A percentile compares a stretch with the other conserved stretches of the same genome.
phyloP scores from a whole-genome alignment of 2,113 vertebrate species.

The Callipepla squamata region DNA sequence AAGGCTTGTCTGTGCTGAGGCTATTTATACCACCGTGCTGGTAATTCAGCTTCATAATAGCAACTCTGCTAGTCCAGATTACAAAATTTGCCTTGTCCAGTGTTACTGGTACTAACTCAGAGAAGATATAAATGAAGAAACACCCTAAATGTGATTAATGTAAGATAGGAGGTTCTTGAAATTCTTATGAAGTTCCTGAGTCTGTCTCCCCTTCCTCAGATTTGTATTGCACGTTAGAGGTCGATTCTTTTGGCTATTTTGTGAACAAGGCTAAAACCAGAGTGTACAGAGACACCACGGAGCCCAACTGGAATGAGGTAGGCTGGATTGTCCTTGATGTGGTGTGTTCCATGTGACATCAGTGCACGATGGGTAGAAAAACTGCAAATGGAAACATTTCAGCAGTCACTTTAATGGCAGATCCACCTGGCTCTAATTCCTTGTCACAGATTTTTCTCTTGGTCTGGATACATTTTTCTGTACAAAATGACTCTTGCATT shows the following conservation, averaged over 20 bases:
- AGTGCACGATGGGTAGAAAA: fast-evolving
- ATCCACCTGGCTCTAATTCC: background rate
- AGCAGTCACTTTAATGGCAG: background rate
- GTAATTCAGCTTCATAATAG: background rate
- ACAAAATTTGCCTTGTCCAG: background rate
- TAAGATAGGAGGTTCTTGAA: background rate
- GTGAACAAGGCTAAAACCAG: slow-evolving; percentile 97
- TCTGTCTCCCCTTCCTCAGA: slow-evolving; percentile 71
- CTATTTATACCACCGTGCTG: background rate
- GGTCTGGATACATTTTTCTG: background rate
- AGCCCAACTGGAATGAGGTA: slow-evolving; percentile 97
- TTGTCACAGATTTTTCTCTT: background rate
- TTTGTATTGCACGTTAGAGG: slow-evolving; percentile 93
- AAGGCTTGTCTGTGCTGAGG: background rate
- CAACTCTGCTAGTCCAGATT: background rate
- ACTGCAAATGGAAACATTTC: background rate
- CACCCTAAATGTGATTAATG: background rate
- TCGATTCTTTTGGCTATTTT: slow-evolving; percentile 96
- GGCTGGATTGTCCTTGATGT: background rate
- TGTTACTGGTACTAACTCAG: background rate
- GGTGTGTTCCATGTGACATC: background rate
- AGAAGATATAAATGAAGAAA: background rate
- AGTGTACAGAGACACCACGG: slow-evolving; percentile 90
- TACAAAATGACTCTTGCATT: background rate
- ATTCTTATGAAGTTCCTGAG: background rate